phyloP scores from a whole-genome alignment of 2,888 invertebrate genomes.

The Drosophila tripunctata region DNA sequence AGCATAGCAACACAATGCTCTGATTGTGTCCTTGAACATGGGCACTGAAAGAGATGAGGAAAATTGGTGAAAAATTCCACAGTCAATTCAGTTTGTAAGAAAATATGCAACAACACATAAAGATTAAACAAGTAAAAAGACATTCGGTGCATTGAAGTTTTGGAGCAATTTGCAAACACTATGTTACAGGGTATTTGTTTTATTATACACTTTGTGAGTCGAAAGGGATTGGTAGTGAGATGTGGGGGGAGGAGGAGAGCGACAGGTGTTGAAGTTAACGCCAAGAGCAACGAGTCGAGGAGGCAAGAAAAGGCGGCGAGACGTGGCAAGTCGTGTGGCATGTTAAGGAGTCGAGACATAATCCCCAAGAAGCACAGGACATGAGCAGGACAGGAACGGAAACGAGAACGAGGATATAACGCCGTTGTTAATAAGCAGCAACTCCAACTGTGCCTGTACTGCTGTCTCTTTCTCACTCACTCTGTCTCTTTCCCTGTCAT shows the following conservation, averaged over 20 bases:
- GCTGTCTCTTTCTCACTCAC: background rate
- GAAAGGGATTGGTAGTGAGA: background rate
- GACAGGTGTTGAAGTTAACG: slow-evolving; percentile 59
- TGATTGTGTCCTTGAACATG: too few relatives aligned
- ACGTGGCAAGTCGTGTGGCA: slow-evolving; percentile 12
- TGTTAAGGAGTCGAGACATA: slow-evolving; percentile 38
- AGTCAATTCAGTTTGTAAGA: too few relatives aligned
- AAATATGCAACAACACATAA: too few relatives aligned
- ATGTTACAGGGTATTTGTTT: background rate
- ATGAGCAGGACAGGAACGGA: background rate
- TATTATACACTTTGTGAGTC: background rate
- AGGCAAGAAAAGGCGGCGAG: slow-evolving; percentile 3
- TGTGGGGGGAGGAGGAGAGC: slow-evolving; percentile 1
- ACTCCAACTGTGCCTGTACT: slow-evolving; percentile 9
- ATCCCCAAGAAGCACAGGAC: slow-evolving; percentile 53
- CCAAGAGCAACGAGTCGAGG: slow-evolving; percentile 18
- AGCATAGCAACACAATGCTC: background rate
- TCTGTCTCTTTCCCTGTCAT: slow-evolving; percentile 23
- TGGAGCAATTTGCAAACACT: too few relatives aligned
- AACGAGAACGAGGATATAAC: background rate
- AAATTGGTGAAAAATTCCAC: too few relatives aligned
- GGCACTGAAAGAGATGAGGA: too few relatives aligned
- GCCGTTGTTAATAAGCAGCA: slow-evolving; percentile 51
- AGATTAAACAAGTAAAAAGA: too few relatives aligned
- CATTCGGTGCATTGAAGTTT: too few relatives aligned